Conservation (phyloP, 2,113 vertebrate genomes). For the Microtus pennsylvanicus region DNA sequence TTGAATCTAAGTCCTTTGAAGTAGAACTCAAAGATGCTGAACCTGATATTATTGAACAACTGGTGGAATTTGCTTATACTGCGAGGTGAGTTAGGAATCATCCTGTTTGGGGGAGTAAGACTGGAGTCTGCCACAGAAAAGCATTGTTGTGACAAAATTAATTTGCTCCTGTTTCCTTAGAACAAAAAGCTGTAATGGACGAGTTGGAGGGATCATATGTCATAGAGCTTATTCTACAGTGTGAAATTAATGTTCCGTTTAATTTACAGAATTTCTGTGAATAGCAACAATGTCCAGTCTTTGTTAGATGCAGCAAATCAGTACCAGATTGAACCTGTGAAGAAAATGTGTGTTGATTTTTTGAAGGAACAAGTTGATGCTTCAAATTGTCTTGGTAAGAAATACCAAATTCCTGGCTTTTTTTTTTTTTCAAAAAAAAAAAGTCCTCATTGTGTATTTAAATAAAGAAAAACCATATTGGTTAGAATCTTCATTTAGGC, state of each 20-base stretch:
- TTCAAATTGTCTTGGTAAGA: conserved; percentile 97
- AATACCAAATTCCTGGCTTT: background rate
- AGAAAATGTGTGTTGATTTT: conserved; percentile 99
- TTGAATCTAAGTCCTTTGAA: conserved; percentile 97
- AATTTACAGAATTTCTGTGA: conserved; percentile 94
- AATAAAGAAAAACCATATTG: conserved; percentile 34
- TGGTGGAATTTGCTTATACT: conserved; percentile 98
- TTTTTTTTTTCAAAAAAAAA: background rate
- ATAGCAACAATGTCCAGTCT: conserved; percentile 98
- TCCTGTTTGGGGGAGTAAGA: background rate
- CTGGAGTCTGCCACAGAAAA: background rate
- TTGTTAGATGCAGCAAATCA: conserved; percentile 98
- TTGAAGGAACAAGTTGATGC: conserved; percentile 98
- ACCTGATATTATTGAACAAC: conserved; percentile 96
- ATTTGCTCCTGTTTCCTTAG: conserved; percentile 27
- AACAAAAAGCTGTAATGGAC: background rate
- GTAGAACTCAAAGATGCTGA: conserved; percentile 97
- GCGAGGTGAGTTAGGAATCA: conserved; percentile 89
- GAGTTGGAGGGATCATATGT: background rate
- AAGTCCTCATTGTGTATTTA: conserved; percentile 39
- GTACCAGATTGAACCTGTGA: conserved; percentile 99
- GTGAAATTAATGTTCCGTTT: conserved; percentile 64
- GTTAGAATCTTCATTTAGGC: conserved; percentile 43
- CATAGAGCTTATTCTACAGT: background rate
- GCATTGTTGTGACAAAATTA: background rate